Conservation (phyloP, 2,797 vertebrate genomes). For the Gallinago nigripennis region DNA sequence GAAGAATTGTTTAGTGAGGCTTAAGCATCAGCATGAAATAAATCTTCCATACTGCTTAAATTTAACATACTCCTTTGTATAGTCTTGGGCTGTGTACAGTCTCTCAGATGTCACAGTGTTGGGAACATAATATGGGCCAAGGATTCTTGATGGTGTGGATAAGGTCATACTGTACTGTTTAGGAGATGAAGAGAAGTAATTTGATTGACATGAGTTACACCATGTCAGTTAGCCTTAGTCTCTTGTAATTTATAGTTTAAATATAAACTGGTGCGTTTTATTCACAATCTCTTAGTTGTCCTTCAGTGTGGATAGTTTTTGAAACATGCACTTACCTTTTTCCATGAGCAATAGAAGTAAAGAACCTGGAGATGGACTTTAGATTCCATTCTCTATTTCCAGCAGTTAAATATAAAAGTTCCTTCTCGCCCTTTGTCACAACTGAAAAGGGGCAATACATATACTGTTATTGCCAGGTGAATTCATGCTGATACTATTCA, state of each 20-base stretch:
- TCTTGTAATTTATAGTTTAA: neutral
- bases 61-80: fast-evolving
- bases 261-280: neutral
- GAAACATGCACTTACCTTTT: neutral
- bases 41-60: neutral
- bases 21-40: neutral
- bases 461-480: neutral
- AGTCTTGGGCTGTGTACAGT: neutral
- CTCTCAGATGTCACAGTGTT: neutral
- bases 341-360: neutral
- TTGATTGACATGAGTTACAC: neutral
- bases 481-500: neutral
- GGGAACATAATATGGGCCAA: neutral
- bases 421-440: neutral
- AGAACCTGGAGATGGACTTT: neutral
- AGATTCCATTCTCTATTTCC: neutral
- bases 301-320: neutral
- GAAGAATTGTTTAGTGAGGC: neutral
- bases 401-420: neutral
- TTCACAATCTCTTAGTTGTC: neutral
- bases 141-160: neutral
- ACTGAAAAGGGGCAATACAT: neutral
- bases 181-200: neutral
- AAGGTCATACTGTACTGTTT: neutral
- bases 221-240: neutral